phyloP scores from a whole-genome alignment of 2,797 vertebrate genomes.

The Platalea minor region DNA sequence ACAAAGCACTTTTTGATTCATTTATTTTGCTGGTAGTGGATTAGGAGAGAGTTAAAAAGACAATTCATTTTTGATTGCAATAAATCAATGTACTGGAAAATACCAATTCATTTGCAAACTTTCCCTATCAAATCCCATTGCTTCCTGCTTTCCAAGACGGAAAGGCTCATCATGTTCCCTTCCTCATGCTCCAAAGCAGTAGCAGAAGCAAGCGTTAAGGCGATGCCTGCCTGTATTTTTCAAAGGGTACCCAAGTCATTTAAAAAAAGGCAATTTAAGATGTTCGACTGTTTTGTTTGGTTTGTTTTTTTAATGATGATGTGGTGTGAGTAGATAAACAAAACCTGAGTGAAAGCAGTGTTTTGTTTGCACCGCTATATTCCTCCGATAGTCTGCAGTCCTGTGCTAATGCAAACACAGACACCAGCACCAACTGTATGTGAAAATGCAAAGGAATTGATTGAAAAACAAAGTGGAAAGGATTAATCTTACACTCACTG shows the following conservation, averaged over 20 bases:
- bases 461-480: background rate
- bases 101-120: constrained; percentile 2
- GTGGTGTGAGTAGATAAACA: background rate
- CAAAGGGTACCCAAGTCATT: background rate
- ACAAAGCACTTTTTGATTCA: background rate
- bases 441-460: constrained; percentile 1
- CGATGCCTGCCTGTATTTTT: background rate
- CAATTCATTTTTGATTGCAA: constrained; percentile 32
- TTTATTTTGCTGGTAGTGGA: background rate
- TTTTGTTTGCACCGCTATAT: background rate
- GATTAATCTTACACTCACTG: background rate
- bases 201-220: background rate
- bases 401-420: background rate
- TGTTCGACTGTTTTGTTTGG: background rate
- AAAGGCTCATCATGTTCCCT: background rate
- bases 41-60: constrained; percentile 27
- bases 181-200: background rate
- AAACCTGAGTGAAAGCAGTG: background rate
- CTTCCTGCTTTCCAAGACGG: background rate
- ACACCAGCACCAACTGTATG: background rate
- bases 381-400: background rate
- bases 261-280: background rate
- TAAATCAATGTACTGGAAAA: constrained; percentile 52
- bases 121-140: background rate
- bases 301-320: background rate